Conservation (phyloP, 2,113 vertebrate species). For the Lophotis ruficrista region DNA sequence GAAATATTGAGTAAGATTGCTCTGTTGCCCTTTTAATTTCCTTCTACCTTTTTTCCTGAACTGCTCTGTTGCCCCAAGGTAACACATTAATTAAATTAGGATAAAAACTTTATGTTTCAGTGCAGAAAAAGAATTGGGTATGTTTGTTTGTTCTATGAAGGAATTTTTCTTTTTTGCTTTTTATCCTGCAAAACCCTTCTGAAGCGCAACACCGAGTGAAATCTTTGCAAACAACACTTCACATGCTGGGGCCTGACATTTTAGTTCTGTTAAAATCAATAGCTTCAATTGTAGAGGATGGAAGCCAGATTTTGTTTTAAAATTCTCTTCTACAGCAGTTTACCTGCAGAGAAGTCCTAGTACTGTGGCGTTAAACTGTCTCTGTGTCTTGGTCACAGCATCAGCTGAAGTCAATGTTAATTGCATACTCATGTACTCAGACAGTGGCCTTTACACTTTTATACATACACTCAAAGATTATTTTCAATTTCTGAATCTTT, state of each 20-base stretch:
- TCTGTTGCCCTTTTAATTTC: slow-evolving; percentile 73
- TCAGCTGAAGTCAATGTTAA: not conserved
- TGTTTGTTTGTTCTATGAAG: slow-evolving; percentile 50
- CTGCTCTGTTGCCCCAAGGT: slow-evolving; percentile 55
- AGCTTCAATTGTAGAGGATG: not conserved
- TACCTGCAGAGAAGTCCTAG: not conserved
- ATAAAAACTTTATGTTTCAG: slow-evolving; percentile 53
- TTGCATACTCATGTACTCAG: not conserved
- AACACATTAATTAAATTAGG: slow-evolving; percentile 65
- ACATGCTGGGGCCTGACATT: not conserved
- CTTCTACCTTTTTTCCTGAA: slow-evolving; percentile 66
- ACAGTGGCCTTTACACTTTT: not conserved
- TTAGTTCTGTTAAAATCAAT: not conserved
- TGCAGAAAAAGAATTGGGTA: slow-evolving; percentile 20
- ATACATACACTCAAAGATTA: not conserved
- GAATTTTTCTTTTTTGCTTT: slow-evolving; percentile 14
- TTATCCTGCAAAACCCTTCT: not conserved
- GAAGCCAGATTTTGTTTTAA: not conserved
- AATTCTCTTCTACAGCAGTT: not conserved
- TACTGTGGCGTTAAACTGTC: not conserved
- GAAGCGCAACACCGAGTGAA: not conserved
- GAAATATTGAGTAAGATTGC: slow-evolving; percentile 32
- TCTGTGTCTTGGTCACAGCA: not conserved
- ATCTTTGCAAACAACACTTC: not conserved
- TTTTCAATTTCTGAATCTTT: not conserved